These are phyloP conservation scores for Pongo abelii DNA, from an alignment of 2,113 vertebrate species.

Conservation along the genomic window DNA sequence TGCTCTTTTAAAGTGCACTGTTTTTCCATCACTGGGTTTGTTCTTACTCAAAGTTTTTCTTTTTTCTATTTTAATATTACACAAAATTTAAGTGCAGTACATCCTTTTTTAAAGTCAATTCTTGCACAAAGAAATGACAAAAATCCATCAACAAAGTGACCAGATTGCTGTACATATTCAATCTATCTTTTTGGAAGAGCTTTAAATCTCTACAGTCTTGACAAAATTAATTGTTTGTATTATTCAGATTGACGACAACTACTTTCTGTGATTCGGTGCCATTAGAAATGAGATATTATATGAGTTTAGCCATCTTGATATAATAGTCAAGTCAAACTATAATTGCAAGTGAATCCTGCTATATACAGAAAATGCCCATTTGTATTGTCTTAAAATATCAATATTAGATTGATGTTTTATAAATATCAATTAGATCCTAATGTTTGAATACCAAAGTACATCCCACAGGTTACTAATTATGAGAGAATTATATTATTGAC, in stretches of 20 bases:
- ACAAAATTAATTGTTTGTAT: background rate
- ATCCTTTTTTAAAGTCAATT: background rate
- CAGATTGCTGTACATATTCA: background rate
- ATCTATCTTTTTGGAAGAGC: background rate
- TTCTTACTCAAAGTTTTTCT: background rate
- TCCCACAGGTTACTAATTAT: background rate
- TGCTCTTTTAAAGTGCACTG: background rate
- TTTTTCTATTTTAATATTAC: background rate
- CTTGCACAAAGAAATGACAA: background rate
- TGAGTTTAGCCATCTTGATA: background rate
- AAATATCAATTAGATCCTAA: background rate
- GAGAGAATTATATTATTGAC: background rate
- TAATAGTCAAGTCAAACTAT: background rate
- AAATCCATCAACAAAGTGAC: background rate
- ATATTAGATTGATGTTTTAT: no score
- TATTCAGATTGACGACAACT: background rate
- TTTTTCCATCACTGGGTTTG: background rate
- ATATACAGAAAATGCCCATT: background rate
- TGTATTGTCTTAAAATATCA: no score
- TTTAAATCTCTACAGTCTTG: background rate
- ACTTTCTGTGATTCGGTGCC: background rate
- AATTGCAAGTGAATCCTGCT: background rate
- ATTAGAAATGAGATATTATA: background rate
- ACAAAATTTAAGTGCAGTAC: background rate
- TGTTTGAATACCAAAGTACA: background rate